These are phyloP conservation scores for Scomber scombrus DNA, from an alignment of 2,113 vertebrate species.

Conservation along the genomic window DNA sequence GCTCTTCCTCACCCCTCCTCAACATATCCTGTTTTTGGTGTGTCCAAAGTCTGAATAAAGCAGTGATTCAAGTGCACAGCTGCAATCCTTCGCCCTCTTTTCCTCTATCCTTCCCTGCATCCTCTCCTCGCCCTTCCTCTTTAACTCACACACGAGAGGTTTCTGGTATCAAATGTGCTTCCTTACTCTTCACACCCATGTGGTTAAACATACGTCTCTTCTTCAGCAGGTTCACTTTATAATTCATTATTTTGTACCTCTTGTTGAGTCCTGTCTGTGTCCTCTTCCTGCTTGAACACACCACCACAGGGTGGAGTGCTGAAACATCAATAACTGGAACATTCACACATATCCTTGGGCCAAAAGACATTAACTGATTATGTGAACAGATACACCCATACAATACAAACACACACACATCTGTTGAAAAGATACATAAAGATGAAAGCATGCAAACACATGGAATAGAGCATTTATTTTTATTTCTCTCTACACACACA, in stretches of 20 bases:
- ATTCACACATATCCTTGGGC: background rate
- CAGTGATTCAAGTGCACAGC: conserved; percentile 76
- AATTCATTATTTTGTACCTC: background rate
- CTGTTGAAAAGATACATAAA: background rate
- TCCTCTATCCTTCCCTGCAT: conserved; percentile 65
- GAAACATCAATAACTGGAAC: background rate
- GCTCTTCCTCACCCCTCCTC: conserved; percentile 53
- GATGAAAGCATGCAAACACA: too few relatives aligned
- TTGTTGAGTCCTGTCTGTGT: background rate
- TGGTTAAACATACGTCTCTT: conserved; percentile 25
- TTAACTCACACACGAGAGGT: conserved; percentile 24
- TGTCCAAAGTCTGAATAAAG: conserved; percentile 75
- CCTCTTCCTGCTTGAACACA: conserved; percentile 33
- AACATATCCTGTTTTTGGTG: conserved; percentile 73
- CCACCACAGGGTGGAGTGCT: conserved; percentile 13
- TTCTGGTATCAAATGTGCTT: conserved; percentile 46
- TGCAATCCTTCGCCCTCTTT: conserved; percentile 68
- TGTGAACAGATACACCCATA: background rate
- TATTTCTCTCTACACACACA: too few relatives aligned
- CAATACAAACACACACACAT: background rate
- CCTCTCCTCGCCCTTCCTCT: conserved; percentile 68
- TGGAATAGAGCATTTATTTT: too few relatives aligned
- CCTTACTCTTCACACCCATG: conserved; percentile 42
- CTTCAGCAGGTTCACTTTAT: conserved; percentile 13
- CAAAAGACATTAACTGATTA: background rate